These are phyloP conservation scores for Harpegnathos saltator DNA, from an alignment of 1,140 invertebrate genomes.

Conservation along the genomic window DNA sequence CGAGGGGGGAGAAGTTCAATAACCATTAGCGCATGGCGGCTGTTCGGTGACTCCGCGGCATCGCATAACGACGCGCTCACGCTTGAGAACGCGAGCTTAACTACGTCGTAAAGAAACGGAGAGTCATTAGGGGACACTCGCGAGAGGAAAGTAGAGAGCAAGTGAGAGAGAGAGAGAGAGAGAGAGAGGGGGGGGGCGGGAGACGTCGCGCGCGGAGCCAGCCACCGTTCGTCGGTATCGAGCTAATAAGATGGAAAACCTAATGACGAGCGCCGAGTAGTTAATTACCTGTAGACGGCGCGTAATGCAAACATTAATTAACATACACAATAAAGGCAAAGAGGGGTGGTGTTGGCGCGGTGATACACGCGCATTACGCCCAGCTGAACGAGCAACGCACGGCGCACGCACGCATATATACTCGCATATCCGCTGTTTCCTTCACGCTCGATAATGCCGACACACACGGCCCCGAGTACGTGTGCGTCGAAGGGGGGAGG, in stretches of 20 bases:
- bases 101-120: slow-evolving; percentile 36
- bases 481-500: too few species aligned
- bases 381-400: background rate
- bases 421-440: background rate
- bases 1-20: slow-evolving; percentile 29
- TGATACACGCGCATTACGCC: background rate
- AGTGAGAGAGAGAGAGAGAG: slow-evolving; percentile 8
- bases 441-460: background rate
- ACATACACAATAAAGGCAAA: slow-evolving; percentile 54
- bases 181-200: background rate
- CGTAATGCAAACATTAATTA: slow-evolving; percentile 75
- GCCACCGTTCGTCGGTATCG: slow-evolving; percentile 3
- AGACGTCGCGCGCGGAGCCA: background rate
- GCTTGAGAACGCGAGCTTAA: slow-evolving; percentile 49
- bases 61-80: slow-evolving; percentile 44
- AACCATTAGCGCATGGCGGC: slow-evolving; percentile 45
- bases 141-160: slow-evolving; percentile 25
- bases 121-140: slow-evolving; percentile 52
- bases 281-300: slow-evolving; percentile 70
- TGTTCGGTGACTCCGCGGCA: background rate
- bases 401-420: background rate
- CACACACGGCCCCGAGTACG: background rate
- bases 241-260: slow-evolving; percentile 66
- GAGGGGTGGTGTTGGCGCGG: background rate
- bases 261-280: slow-evolving; percentile 56